Conservation (phyloP, 1,140 invertebrate genomes). For the Colletes gigas region DNA sequence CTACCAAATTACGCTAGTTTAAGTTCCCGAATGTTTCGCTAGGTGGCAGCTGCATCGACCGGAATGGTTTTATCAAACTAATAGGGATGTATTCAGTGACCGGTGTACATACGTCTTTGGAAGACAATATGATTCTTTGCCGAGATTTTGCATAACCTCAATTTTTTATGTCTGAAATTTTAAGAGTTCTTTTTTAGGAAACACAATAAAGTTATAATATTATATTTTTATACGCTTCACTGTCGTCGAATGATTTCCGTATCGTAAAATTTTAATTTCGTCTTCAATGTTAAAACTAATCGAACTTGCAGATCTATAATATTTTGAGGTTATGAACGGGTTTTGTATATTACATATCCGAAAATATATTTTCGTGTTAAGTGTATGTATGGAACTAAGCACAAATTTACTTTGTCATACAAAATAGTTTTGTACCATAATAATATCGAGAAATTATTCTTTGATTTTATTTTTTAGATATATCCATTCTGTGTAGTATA, state of each 20-base stretch:
- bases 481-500: background rate
- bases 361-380: slow-evolving; percentile 17
- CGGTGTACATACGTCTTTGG: background rate
- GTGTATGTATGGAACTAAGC: background rate
- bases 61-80: background rate
- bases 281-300: background rate
- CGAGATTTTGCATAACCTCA: slow-evolving; percentile 24
- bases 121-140: background rate
- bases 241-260: background rate
- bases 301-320: background rate
- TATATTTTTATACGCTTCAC: slow-evolving; percentile 5
- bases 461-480: slow-evolving; percentile 15
- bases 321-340: slow-evolving; percentile 31
- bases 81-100: background rate
- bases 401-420: background rate
- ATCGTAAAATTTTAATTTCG: too few species aligned
- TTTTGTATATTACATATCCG: slow-evolving; percentile 8
- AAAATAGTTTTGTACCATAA: too few species aligned
- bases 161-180: background rate
- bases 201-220: background rate
- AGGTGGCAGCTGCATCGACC: background rate
- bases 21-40: background rate
- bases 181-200: background rate
- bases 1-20: too few species aligned
- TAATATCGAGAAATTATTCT: background rate